These are phyloP conservation scores for Cheilinus undulatus DNA, from an alignment of 2,113 vertebrate genomes.

Conservation along the genomic window DNA sequence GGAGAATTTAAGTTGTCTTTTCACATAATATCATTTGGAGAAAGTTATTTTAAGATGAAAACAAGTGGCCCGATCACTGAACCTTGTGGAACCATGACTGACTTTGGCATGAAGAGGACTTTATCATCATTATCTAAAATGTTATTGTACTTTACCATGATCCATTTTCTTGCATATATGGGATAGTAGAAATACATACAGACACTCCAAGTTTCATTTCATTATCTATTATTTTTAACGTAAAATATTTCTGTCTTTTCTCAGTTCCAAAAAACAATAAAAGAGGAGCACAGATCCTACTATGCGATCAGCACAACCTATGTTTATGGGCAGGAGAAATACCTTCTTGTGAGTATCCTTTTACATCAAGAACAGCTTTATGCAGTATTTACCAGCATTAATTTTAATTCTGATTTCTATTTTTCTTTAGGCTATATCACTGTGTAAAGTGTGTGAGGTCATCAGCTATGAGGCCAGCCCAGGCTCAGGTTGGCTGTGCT, in stretches of 20 bases:
- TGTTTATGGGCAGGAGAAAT: conserved; percentile 98
- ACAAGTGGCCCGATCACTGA: too few relatives aligned
- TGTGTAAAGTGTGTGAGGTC: background rate
- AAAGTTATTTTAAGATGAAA: background rate
- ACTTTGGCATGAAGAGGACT: too few relatives aligned
- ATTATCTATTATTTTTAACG: conserved; percentile 1
- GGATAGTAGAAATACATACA: background rate
- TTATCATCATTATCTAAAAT: too few relatives aligned
- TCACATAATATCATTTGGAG: too few relatives aligned
- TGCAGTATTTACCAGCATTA: too few relatives aligned
- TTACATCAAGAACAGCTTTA: too few relatives aligned
- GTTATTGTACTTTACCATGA: too few relatives aligned
- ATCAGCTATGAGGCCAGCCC: conserved; percentile 8
- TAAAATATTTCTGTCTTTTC: background rate
- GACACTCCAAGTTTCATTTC: background rate
- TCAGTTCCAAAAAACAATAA: conserved; percentile 82
- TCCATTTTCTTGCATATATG: background rate
- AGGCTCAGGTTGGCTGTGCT: conserved; percentile 38
- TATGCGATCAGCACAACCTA: conserved; percentile 96
- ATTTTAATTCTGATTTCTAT: too few relatives aligned
- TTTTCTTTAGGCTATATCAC: too few relatives aligned
- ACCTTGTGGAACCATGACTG: too few relatives aligned
- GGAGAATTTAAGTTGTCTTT: background rate
- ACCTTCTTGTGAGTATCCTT: conserved; percentile 94
- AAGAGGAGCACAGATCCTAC: conserved; percentile 93